Percentiles rank a stretch among this genome's conserved stretches.
Conservation (phyloP, 2,113 vertebrate species). For the Fukomys damarensis region DNA sequence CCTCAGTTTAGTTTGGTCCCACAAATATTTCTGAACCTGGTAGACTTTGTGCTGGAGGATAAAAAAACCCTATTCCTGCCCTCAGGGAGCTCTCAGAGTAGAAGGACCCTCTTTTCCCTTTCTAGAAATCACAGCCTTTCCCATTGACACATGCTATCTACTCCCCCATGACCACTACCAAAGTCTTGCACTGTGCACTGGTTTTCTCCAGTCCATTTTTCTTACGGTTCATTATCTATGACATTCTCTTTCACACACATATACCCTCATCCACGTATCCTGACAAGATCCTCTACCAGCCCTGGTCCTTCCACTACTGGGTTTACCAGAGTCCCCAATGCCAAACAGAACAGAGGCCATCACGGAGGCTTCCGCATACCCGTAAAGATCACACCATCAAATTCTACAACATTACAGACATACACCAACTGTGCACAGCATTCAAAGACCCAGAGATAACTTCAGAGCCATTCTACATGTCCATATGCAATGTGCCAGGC, state of each 20-base stretch:
- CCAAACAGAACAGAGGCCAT: neutral
- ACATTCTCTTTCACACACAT: neutral
- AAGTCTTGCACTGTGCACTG: neutral
- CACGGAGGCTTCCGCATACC: neutral
- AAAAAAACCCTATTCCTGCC: constrained; percentile 52
- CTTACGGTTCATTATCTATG: constrained; percentile 5
- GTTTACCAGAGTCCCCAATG: neutral
- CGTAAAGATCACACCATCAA: neutral
- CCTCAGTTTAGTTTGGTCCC: neutral
- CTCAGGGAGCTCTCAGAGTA: neutral
- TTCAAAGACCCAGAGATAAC: constrained; percentile 15
- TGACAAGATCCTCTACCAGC: neutral
- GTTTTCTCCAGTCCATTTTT: constrained; percentile 39
- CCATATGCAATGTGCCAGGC: neutral
- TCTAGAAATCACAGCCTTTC: constrained; percentile 8
- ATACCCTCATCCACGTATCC: neutral
- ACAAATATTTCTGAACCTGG: neutral
- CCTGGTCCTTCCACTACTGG: neutral
- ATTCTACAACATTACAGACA: neutral
- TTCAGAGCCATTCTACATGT: neutral
- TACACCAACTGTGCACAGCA: neutral
- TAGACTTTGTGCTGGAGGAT: neutral
- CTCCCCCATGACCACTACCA: neutral
- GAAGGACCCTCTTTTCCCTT: neutral
- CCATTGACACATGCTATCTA: neutral